phyloP scores from a whole-genome alignment of 2,797 vertebrate species.

The Karalla daura region DNA sequence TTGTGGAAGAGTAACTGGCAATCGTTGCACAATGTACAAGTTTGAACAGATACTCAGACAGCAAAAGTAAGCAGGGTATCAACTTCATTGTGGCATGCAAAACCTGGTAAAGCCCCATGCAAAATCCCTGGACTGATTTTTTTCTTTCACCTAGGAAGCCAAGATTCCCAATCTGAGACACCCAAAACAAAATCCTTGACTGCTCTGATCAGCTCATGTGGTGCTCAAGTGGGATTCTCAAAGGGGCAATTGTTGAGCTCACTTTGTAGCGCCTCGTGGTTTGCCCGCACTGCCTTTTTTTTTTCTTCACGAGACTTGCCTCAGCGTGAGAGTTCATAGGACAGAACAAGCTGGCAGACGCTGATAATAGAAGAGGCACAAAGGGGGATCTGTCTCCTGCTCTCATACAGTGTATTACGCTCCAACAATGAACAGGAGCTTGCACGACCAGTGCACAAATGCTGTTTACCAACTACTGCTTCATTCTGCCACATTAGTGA shows the following conservation, averaged over 20 bases:
- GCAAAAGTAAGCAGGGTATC: not conserved
- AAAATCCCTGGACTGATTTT: not conserved
- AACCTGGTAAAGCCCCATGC: not conserved
- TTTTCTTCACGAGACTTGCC: conserved; percentile 18
- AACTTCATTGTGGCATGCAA: not conserved
- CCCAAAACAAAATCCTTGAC: conserved; percentile 35
- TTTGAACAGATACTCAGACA: not conserved
- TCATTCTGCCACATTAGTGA: not conserved
- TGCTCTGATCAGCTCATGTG: conserved; percentile 40
- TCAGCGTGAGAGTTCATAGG: conserved; percentile 28
- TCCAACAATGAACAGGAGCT: conserved; percentile 13
- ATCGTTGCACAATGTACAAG: not conserved
- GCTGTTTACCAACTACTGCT: not conserved
- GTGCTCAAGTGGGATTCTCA: conserved; percentile 46
- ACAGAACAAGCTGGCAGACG: conserved; percentile 28
- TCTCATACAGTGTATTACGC: conserved; percentile 15
- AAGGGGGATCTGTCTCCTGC: conserved; percentile 42
- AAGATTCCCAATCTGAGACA: conserved; percentile 10
- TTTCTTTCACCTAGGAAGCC: not conserved
- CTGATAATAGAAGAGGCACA: conserved; percentile 55
- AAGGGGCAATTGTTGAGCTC: conserved; percentile 51
- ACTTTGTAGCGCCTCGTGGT: conserved; percentile 45
- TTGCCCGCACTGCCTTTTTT: conserved; percentile 34
- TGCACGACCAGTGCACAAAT: not conserved
- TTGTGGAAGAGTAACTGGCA: not conserved